Evolutionary conservation across 2,797 vertebrate species (phyloP), one percentile per base, ranked within the genome.

Genomic region (Naso thynnoides): DNA sequence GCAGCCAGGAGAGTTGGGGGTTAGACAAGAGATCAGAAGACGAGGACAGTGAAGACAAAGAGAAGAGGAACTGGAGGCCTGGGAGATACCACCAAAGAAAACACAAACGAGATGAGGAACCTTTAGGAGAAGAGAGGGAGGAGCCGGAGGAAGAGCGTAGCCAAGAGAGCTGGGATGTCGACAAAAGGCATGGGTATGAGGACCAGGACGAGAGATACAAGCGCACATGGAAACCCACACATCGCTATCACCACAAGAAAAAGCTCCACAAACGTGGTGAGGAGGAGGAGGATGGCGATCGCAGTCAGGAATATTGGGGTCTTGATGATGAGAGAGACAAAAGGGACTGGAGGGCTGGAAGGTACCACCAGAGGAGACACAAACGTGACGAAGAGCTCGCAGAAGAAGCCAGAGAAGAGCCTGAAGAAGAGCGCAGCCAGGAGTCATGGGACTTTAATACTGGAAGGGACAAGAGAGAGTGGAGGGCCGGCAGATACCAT

Each of bases 1-100:
- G 90, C 24, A 92, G 91, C 33, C 91, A 92, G 69, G 91, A 91
- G 76, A 87, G 72, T 6, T 92, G 89, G 92, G 89, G 76, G 8
- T 0, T 83, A 0, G 69, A 82, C 0, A 82, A 90, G 7, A 91
- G 78, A 66, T 78, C 73, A 0, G 83, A 78, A 23, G 79, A 68
- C 0, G 58, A 61, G 0, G 78, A 55, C 14, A 74, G 73, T 1
- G 93, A 91, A 24, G 90, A 85, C 39, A 90, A 82, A 61, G 88
- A 92, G 21, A 93, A 90, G 76, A 91, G 85, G 41, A 76, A 49
- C 31, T 93, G 88, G 90, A 92, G 88, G 21, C 89, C 91, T 31
- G 83, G 92, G 4, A 91, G 88, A 66, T 89, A 81, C 66, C 88
- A 90, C 31, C 92, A 93, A 54, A 8, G 88, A 86, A 86, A 92